Percentiles rank a stretch among this genome's conserved stretches.
Conservation (phyloP, 2,888 invertebrate species). For the Apodemia hepburni region DNA sequence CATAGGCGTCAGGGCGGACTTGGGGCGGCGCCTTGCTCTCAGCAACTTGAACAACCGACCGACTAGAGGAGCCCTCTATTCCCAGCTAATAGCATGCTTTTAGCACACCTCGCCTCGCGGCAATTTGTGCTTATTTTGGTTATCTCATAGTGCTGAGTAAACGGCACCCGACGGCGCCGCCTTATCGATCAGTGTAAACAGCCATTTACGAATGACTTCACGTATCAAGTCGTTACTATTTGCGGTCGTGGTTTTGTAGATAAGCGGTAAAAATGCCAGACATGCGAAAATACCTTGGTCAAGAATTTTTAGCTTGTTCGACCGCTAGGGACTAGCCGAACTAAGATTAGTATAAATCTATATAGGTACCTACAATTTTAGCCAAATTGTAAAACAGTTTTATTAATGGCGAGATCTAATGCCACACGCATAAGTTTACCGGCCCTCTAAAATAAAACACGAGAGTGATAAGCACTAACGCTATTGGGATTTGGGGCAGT, state of each 20-base stretch:
- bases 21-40: slow-evolving; percentile 64
- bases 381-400: too few relatives aligned
- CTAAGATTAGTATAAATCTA: too few relatives aligned
- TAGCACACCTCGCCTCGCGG: slow-evolving; percentile 59
- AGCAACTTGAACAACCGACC: slow-evolving; percentile 46
- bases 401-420: too few relatives aligned
- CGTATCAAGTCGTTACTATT: slow-evolving; percentile 59
- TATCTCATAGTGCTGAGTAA: slow-evolving; percentile 39
- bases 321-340: not conserved
- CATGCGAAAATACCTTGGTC: slow-evolving; percentile 29
- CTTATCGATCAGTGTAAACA: slow-evolving; percentile 72
- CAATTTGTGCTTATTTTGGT: slow-evolving; percentile 56
- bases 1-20: slow-evolving; percentile 74
- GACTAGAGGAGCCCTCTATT: slow-evolving; percentile 57
- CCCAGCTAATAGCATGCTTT: slow-evolving; percentile 64
- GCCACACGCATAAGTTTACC: too few relatives aligned
- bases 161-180: slow-evolving; percentile 70
- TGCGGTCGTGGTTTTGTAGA: slow-evolving; percentile 65
- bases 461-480: too few relatives aligned
- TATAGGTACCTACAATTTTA: too few relatives aligned
- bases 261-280: slow-evolving; percentile 40
- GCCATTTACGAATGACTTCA: slow-evolving; percentile 46
- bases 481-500: too few relatives aligned
- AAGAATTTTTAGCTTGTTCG: not conserved
- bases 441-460: too few relatives aligned